phyloP scores from a whole-genome alignment of 2,797 vertebrate genomes.

The Crocidura indochinensis region DNA sequence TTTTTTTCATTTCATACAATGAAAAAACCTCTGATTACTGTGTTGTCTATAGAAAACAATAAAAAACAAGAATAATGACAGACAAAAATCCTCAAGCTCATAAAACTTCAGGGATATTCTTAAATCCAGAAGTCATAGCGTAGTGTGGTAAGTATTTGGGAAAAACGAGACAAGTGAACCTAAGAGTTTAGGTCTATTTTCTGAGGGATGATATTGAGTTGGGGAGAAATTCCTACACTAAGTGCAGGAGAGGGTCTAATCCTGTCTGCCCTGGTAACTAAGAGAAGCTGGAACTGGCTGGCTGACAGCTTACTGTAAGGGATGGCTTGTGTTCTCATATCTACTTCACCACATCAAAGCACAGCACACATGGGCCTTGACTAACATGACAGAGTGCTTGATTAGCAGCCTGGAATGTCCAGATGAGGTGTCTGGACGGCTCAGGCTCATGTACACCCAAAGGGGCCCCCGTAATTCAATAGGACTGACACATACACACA shows the following conservation, averaged over 20 bases:
- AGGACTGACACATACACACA: neutral
- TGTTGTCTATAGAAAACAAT: neutral
- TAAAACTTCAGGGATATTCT: neutral
- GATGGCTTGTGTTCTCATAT: neutral
- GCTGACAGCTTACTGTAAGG: too few relatives aligned
- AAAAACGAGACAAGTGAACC: neutral
- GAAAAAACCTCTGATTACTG: too few relatives aligned
- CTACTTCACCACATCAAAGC: constrained; percentile 71
- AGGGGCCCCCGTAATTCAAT: constrained; percentile 63
- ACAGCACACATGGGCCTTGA: neutral
- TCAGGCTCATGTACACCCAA: neutral
- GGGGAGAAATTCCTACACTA: neutral
- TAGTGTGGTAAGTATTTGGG: neutral
- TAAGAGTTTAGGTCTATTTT: neutral
- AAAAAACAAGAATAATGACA: neutral
- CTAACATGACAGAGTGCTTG: constrained; percentile 34
- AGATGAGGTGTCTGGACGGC: constrained; percentile 68
- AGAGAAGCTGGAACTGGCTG: neutral
- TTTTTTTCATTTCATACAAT: neutral
- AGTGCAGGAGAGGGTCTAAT: neutral
- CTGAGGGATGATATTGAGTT: neutral
- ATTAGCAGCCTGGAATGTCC: constrained; percentile 72
- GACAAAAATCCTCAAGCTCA: neutral
- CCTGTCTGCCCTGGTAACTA: neutral
- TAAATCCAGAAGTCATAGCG: neutral